These are phyloP conservation scores for Epirrita christyi DNA, from an alignment of 2,888 invertebrate species.

Conservation along the genomic window DNA sequence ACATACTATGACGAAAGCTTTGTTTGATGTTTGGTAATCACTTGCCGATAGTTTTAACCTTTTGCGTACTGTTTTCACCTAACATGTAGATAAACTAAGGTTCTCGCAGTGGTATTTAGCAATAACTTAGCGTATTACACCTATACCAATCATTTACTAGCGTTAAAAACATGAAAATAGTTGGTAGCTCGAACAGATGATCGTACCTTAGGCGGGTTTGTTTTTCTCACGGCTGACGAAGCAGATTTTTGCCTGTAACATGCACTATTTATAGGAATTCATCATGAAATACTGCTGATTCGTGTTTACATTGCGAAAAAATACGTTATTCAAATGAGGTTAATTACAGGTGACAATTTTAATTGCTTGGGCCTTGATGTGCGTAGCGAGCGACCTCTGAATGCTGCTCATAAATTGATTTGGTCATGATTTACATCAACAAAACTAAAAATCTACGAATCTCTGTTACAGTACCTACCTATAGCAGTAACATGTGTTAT, in stretches of 20 bases:
- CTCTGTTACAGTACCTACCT: too few species aligned
- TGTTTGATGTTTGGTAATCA: constrained; percentile 78
- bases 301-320: constrained; percentile 38
- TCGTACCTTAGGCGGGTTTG: constrained; percentile 58
- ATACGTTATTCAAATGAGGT: constrained; percentile 55
- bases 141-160: constrained; percentile 38
- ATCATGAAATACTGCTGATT: constrained; percentile 25
- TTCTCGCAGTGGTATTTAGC: constrained; percentile 57
- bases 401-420: constrained; percentile 25
- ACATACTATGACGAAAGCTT: constrained; percentile 65
- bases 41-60: constrained; percentile 74
- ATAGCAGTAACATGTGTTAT: too few species aligned
- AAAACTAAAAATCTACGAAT: too few species aligned
- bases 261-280: constrained; percentile 19
- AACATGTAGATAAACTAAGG: constrained; percentile 56
- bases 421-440: constrained; percentile 25
- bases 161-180: constrained; percentile 42
- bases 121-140: constrained; percentile 49
- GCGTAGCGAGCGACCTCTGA: constrained; percentile 26
- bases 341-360: constrained; percentile 48
- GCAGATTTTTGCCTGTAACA: constrained; percentile 46
- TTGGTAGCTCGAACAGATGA: constrained; percentile 62
- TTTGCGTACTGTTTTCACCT: constrained; percentile 66
- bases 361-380: constrained; percentile 35
- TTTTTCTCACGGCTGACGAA: constrained; percentile 51